Base-by-base conservation (phyloP, 2,888 invertebrate species). In the Euphydryas editha region DNA sequence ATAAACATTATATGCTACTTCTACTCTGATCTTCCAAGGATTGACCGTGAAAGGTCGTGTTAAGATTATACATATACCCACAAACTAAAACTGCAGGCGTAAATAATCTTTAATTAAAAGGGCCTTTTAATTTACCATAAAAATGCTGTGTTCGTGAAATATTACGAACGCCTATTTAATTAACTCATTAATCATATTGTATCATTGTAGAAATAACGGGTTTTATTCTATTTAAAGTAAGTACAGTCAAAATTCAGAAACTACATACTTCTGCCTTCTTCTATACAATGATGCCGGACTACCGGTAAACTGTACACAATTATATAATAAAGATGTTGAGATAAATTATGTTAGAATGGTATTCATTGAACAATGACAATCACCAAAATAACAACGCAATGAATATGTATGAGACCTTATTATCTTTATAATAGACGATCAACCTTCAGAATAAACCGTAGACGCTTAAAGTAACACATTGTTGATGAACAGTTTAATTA, bases 51-150 rank as follows among this genome's bases (percentile, higher is more conserved):
- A 44, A 44, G 42, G 42, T 44, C n/a, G n/a, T 6, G n/a, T 44
- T 44, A 44, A 15, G 42, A 15, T 44, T n/a, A 44, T n/a, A 18
- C 17, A 3, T 47, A 46, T 17, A 10, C 7, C 18, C 47, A 3
- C 18, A n/a, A 44, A 44, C 42, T 44, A 37, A 36, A 36, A 7
- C 13, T 13, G 18, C 44, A 59, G n/a, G 46, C 75, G 65, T 73
- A 58, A 42, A 62, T 68, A 75, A 37, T 67, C 54, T 67, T 36
- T 56, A 67, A 59, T 63, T 62, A 67, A 56, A 55, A 55, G 47
- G 21, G n/a, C 39, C 54, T 65, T 30, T 56, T 55, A 56, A 39
- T 17, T 42, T 58, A 54, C 37, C 37, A 36, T 15, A 20, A 59
- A 47, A 44, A 59, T 65, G 55, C 39, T 21, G 17, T 44, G n/a